Evolutionary conservation across 2,888 invertebrate species (phyloP).

Genomic region (Polydrusus cervinus): DNA sequence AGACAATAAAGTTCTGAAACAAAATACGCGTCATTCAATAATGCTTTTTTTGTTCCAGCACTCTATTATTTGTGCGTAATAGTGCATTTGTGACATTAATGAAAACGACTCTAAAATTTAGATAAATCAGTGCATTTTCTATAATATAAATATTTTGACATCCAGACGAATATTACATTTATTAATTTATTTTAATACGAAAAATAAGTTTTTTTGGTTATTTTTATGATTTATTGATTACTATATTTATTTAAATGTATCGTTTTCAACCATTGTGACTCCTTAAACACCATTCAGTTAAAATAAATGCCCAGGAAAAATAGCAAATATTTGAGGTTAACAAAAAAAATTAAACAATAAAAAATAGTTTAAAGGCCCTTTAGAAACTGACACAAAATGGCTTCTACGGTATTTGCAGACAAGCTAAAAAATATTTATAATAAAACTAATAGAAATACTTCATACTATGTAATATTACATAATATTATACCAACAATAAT

Average conservation of each 20-base stretch:
- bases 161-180: slow-evolving; percentile 67
- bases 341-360: not conserved
- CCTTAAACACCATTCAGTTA: slow-evolving; percentile 62
- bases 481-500: no score
- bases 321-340: not conserved
- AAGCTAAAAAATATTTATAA: no score
- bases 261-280: slow-evolving; percentile 57
- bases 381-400: not conserved
- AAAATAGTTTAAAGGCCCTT: not conserved
- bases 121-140: slow-evolving; percentile 68
- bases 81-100: slow-evolving; percentile 68
- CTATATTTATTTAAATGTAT: slow-evolving; percentile 27
- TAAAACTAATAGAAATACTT: no score
- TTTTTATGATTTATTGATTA: slow-evolving; percentile 57
- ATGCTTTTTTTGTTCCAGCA: slow-evolving; percentile 58
- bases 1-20: slow-evolving; percentile 59
- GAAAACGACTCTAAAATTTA: slow-evolving; percentile 66
- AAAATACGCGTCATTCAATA: slow-evolving; percentile 62
- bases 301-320: not conserved
- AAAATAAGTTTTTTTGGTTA: slow-evolving; percentile 67
- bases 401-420: no score
- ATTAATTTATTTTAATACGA: slow-evolving; percentile 63
- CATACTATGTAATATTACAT: no score
- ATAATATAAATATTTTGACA: slow-evolving; percentile 63
- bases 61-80: slow-evolving; percentile 63